A percentile compares a stretch with the other conserved stretches of the same genome.
Conservation (phyloP, 2,797 vertebrate genomes). For the Paramormyrops hopkinsi region DNA sequence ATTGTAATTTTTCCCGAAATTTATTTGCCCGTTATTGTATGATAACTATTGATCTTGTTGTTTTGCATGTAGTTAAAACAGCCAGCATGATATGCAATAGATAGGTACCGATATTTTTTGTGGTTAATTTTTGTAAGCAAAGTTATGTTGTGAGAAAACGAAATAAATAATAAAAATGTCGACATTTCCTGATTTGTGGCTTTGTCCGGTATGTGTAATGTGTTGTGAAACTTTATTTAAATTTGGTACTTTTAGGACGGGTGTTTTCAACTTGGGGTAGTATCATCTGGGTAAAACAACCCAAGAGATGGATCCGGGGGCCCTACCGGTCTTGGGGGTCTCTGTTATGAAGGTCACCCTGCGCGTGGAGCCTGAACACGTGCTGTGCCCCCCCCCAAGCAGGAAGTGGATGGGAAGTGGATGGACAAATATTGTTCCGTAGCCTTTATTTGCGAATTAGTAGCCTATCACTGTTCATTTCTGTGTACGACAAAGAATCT, state of each 20-base stretch:
- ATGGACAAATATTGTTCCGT: background rate
- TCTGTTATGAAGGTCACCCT: background rate
- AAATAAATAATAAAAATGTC: conserved; percentile 41
- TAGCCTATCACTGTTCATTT: background rate
- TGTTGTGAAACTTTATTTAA: background rate
- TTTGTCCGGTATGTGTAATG: background rate
- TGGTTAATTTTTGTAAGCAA: conserved; percentile 61
- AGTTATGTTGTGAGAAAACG: conserved; percentile 56
- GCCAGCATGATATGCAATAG: conserved; percentile 81
- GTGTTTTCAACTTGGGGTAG: background rate
- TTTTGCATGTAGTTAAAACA: conserved; percentile 80
- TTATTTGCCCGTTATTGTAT: conserved; percentile 36
- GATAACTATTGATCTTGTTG: conserved; percentile 54
- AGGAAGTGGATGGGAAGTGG: background rate
- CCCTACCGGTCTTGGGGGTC: background rate
- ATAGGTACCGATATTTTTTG: conserved; percentile 70
- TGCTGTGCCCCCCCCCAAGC: background rate
- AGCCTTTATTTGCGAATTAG: background rate
- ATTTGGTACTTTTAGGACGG: background rate
- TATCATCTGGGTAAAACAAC: background rate
- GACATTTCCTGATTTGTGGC: conserved; percentile 18
- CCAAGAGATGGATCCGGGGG: background rate
- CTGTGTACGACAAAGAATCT: background rate
- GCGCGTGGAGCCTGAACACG: background rate
- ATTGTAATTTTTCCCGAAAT: conserved; percentile 24